Conservation (phyloP, 2,888 invertebrate genomes). For the Augochlorella aurata region DNA sequence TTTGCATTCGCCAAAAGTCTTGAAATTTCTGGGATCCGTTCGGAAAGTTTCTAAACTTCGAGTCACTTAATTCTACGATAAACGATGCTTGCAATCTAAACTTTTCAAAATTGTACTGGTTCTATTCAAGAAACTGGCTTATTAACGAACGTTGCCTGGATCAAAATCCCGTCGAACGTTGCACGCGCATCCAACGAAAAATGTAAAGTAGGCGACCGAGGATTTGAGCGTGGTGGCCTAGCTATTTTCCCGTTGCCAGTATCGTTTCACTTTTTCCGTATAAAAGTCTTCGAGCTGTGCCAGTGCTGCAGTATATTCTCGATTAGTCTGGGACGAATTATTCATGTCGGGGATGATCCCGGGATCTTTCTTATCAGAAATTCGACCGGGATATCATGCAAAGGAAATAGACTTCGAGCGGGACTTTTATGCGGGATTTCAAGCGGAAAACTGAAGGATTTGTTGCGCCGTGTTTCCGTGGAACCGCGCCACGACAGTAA, state of each 20-base stretch:
- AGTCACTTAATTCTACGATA: no score
- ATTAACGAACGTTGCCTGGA: background rate
- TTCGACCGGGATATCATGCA: conserved; percentile 9
- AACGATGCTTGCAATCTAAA: no score
- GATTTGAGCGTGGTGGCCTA: background rate
- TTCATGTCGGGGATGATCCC: conserved; percentile 36
- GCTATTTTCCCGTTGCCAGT: background rate
- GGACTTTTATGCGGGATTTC: background rate
- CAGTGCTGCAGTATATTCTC: conserved; percentile 13
- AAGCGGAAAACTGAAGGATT: background rate
- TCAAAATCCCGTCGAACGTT: background rate
- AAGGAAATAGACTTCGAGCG: background rate
- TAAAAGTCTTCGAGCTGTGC: background rate
- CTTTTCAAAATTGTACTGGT: no score
- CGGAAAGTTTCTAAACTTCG: no score
- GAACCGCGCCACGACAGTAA: background rate
- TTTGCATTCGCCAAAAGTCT: no score
- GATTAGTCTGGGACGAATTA: conserved; percentile 37
- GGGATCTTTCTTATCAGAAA: conserved; percentile 27
- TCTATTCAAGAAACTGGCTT: no score
- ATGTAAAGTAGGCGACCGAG: background rate
- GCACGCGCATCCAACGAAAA: background rate
- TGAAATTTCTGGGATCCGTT: no score
- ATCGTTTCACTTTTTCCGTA: background rate
- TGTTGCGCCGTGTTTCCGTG: background rate